Evolutionary conservation across 2,113 vertebrate genomes (phyloP).

Genomic region (Apteryx mantelli): DNA sequence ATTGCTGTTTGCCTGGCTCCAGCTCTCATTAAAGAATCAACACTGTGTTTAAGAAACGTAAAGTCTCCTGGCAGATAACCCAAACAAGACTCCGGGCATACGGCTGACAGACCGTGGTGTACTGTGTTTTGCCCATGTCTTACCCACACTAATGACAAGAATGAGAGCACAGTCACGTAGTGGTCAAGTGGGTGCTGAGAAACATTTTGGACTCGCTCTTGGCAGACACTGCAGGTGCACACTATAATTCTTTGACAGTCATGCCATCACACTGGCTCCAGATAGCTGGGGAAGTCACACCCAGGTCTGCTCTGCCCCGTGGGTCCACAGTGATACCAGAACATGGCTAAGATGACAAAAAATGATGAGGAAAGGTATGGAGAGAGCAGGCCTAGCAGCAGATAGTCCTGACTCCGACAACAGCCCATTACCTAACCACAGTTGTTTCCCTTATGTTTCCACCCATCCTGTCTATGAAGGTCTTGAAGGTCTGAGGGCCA

Average conservation of each 20-base stretch:
- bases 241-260: not conserved
- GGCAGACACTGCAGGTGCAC: accelerated
- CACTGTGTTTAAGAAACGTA: not conserved
- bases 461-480: not conserved
- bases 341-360: not conserved
- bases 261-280: not conserved
- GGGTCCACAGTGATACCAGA: not conserved
- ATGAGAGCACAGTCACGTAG: accelerated
- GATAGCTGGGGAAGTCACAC: not conserved
- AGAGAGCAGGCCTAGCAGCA: not conserved
- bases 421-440: not conserved
- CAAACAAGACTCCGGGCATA: not conserved
- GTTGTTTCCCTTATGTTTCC: not conserved
- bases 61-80: not conserved
- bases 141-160: not conserved
- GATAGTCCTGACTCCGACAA: not conserved
- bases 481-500: not conserved
- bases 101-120: accelerated
- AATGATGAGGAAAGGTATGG: not conserved
- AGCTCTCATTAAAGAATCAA: not conserved
- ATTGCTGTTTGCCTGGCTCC: not conserved
- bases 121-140: accelerated
- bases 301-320: not conserved
- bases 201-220: not conserved
- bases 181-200: not conserved